These are phyloP conservation scores for Drosophila bunnanda DNA, from an alignment of 2,888 invertebrate genomes.

Conservation along the genomic window DNA sequence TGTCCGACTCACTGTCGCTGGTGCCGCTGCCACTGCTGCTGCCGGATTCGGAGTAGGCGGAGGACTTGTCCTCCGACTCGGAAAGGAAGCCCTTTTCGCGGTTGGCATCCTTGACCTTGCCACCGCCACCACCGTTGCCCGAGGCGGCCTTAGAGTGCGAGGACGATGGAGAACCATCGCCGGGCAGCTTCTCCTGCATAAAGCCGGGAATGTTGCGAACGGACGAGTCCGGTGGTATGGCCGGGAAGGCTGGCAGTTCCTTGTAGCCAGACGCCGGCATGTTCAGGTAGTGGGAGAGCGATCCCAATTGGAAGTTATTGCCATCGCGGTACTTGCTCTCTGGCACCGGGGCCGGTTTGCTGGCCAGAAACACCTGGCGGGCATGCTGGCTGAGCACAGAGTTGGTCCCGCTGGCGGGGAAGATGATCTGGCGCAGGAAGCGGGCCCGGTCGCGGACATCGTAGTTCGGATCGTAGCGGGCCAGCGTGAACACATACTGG, in stretches of 20 bases:
- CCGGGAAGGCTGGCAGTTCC: slow-evolving; percentile 93
- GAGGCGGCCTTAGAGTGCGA: slow-evolving; percentile 29
- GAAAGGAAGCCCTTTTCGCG: slow-evolving; percentile 88
- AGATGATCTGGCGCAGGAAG: slow-evolving; percentile 92
- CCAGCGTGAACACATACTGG: slow-evolving; percentile 96
- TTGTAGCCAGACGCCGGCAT: slow-evolving; percentile 94
- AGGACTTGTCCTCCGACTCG: slow-evolving; percentile 83
- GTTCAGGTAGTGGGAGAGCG: slow-evolving; percentile 97
- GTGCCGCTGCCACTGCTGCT: slow-evolving; percentile 66
- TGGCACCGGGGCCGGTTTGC: slow-evolving; percentile 96
- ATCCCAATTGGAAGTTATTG: slow-evolving; percentile 96
- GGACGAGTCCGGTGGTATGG: slow-evolving; percentile 89
- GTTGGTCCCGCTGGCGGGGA: slow-evolving; percentile 86
- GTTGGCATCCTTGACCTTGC: slow-evolving; percentile 21
- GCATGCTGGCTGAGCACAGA: slow-evolving; percentile 89
- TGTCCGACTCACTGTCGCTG: slow-evolving; percentile 52
- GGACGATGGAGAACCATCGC: slow-evolving; percentile 72
- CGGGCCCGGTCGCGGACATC: slow-evolving; percentile 98
- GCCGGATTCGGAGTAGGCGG: slow-evolving; percentile 80
- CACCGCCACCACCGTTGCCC: slow-evolving; percentile 38
- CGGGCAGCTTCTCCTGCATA: slow-evolving; percentile 78
- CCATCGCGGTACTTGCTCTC: slow-evolving; percentile 93
- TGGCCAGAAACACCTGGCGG: slow-evolving; percentile 93
- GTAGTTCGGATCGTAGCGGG: slow-evolving; percentile 98
- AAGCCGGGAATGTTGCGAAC: slow-evolving; percentile 89